A percentile compares a stretch with the other conserved stretches of the same genome.
Evolutionary conservation across 1,140 invertebrate genomes (phyloP).

Genomic region (Arctopsyche grandis): DNA sequence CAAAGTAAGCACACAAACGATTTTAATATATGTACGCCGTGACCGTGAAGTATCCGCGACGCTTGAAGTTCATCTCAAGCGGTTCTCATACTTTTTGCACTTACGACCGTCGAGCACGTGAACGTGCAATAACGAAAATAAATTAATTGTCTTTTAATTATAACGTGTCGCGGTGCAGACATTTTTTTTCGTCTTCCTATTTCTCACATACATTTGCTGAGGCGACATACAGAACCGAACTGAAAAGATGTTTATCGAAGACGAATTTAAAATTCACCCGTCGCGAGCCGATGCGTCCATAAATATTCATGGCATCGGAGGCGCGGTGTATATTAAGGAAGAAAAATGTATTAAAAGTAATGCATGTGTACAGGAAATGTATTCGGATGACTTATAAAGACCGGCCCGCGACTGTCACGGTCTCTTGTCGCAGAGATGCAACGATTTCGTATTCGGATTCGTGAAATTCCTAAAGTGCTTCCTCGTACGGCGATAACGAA

Average conservation of each 20-base stretch:
- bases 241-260: conserved; percentile 21
- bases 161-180: conserved; percentile 5
- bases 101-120: neutral
- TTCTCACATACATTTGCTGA: conserved; percentile 45
- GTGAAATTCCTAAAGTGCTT: conserved; percentile 12
- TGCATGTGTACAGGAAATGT: conserved; percentile 33
- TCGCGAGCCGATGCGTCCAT: conserved; percentile 39
- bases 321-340: conserved; percentile 7
- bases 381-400: conserved; percentile 40
- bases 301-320: conserved; percentile 41
- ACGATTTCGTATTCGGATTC: conserved; percentile 1
- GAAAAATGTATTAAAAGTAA: conserved; percentile 28
- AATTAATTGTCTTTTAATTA: conserved; percentile 48
- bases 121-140: conserved; percentile 38
- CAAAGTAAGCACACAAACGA: neutral
- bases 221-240: conserved; percentile 13
- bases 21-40: conserved; percentile 34
- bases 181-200: neutral
- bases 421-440: conserved; percentile 39
- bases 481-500: conserved; percentile 1
- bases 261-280: conserved; percentile 41
- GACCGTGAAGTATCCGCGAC: conserved; percentile 31
- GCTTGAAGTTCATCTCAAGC: conserved; percentile 21
- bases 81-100: conserved; percentile 33
- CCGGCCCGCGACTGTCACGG: conserved; percentile 35